Base-by-base conservation (phyloP, 2,888 invertebrate species). In the Clusia tigrina region DNA sequence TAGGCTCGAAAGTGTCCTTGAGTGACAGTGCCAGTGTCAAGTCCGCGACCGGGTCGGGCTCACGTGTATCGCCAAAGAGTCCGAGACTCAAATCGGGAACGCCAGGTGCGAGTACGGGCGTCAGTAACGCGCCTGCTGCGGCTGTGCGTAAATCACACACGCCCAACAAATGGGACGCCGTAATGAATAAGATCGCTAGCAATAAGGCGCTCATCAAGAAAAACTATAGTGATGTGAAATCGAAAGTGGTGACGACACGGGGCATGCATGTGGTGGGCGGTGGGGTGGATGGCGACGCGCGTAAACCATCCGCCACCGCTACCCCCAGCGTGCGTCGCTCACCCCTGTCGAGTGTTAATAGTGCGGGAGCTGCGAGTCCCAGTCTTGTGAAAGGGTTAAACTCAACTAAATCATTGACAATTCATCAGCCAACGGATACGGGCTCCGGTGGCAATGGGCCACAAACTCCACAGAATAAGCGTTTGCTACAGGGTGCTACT, bases 221-320 rank as follows among this genome's bases (percentile, higher is more conserved):
- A 12, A 89, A 90, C 69, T 85, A 89, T 70, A 93, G 92, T 83
- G 95, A 96, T 81, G 91, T 96, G 37, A 96, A 95, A 83, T 93
- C 95, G 54, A 92, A 93, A 84, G 91, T 94, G 65, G 87, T 87
- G 69, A 87, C 88, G 22, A 77, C 67, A 42, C 72, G 74, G 38
- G 62, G n/a, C n/a, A 46, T 58, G 56, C 26, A 72, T 69, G 71
- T 55, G 63, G 1, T 15, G 51, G 48, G 52, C 52, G 32, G 58
- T 32, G 52, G 24, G 53, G 5, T 52, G 52, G 9, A 58, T 52
- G 55, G 55, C 26, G 37, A n/a, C 58, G 10, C 1, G n/a, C n/a
- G n/a, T 38, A 48, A 48, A 1, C 22, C 55, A 17, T 20, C 55
- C 15, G 18, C 23, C 46, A 46, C 42, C 26, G 9, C 42, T 15